A percentile compares a stretch with the other conserved stretches of the same genome.
These are phyloP conservation scores for Polypedilum vanderplanki DNA, from an alignment of 1,140 invertebrate species.

Conservation along the genomic window DNA sequence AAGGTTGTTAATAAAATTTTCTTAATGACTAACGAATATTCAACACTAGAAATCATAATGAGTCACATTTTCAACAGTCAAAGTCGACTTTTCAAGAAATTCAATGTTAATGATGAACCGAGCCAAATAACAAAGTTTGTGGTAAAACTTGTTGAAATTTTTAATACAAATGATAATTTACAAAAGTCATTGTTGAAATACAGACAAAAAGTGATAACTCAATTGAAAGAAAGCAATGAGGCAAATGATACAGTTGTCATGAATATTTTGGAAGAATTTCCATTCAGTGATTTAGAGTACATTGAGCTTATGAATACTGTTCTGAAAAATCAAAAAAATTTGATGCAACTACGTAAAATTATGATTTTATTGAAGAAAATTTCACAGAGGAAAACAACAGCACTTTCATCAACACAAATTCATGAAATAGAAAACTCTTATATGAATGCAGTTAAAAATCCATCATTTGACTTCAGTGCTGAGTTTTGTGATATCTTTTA, in stretches of 20 bases:
- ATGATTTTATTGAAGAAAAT: background rate
- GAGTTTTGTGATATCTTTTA: slow-evolving; percentile 48
- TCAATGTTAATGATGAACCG: background rate
- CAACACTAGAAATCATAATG: slow-evolving; percentile 32
- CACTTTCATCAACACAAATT: slow-evolving; percentile 31
- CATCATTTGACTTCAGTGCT: slow-evolving; percentile 38
- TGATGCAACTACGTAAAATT: background rate
- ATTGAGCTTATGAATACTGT: background rate
- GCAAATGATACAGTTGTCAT: background rate
- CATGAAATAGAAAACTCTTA: slow-evolving; percentile 34
- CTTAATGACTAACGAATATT: slow-evolving; percentile 35
- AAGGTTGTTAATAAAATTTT: slow-evolving; percentile 37
- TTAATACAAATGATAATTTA: background rate
- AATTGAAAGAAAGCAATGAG: background rate
- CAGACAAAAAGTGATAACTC: background rate
- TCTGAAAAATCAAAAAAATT: slow-evolving; percentile 35
- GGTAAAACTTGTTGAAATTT: background rate
- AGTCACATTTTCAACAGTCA: background rate
- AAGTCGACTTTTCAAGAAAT: background rate
- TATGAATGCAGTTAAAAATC: slow-evolving; percentile 33
- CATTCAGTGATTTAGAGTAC: background rate
- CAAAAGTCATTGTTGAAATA: background rate
- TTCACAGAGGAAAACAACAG: background rate
- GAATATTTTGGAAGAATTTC: background rate
- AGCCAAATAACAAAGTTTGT: background rate